phyloP scores from a whole-genome alignment of 2,888 invertebrate species.

The Isoperla grammatica region DNA sequence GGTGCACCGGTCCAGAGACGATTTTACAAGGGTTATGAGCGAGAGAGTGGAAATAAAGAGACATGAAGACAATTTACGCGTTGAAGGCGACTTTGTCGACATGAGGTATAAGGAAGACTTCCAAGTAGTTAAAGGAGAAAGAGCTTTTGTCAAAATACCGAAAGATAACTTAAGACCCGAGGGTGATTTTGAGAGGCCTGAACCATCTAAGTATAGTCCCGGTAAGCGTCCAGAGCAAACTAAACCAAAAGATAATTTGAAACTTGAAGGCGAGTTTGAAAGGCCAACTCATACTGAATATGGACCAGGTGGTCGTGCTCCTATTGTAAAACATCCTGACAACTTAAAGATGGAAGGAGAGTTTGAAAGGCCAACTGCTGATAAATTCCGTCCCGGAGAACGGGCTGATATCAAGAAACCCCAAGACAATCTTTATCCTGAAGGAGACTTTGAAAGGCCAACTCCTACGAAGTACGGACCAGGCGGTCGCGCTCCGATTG shows the following conservation, averaged over 20 bases:
- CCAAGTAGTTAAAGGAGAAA: slow-evolving; percentile 45
- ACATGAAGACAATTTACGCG: slow-evolving; percentile 49
- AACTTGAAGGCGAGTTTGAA: slow-evolving; percentile 56
- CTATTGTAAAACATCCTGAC: slow-evolving; percentile 40
- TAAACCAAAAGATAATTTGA: slow-evolving; percentile 43
- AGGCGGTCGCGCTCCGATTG: slow-evolving; percentile 41
- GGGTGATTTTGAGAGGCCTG: slow-evolving; percentile 48
- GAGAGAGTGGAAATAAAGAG: slow-evolving; percentile 60
- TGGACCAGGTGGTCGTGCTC: slow-evolving; percentile 41
- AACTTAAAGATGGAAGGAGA: slow-evolving; percentile 47
- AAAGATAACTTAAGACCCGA: slow-evolving; percentile 44
- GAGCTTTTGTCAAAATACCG: slow-evolving; percentile 40
- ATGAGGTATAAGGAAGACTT: slow-evolving; percentile 16
- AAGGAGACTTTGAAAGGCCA: slow-evolving; percentile 41
- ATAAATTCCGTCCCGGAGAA: slow-evolving; percentile 38
- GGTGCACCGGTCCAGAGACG: slow-evolving; percentile 43
- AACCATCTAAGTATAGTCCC: slow-evolving; percentile 44
- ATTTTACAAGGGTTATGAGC: slow-evolving; percentile 53
- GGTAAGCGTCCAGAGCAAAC: slow-evolving; percentile 36
- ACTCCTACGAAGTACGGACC: slow-evolving; percentile 36
- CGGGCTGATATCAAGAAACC: slow-evolving; percentile 35
- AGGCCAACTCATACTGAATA: slow-evolving; percentile 36
- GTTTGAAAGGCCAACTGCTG: slow-evolving; percentile 50
- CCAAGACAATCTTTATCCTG: slow-evolving; percentile 36
- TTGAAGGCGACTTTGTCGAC: slow-evolving; percentile 57